A percentile compares a stretch with the other conserved stretches of the same genome.
Evolutionary conservation across 2,888 invertebrate species (phyloP).

Genomic region (Cosmopolites sordidus): DNA sequence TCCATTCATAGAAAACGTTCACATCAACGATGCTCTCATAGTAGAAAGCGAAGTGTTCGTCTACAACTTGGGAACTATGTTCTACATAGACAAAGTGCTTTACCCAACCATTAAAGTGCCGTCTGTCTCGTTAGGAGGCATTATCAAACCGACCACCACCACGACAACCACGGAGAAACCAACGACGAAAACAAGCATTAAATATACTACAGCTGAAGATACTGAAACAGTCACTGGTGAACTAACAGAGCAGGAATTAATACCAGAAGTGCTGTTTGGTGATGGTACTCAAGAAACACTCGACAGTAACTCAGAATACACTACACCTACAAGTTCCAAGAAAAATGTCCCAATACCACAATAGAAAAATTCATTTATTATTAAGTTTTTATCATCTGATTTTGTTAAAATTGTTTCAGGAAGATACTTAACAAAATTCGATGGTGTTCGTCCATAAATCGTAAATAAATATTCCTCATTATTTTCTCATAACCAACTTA

Average conservation of each 20-base stretch:
- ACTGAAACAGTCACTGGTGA: constrained; percentile 46
- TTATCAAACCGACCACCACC: constrained; percentile 35
- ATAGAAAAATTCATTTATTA: too few species aligned
- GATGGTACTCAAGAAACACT: constrained; percentile 35
- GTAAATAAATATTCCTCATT: too few species aligned
- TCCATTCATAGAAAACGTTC: constrained; percentile 48
- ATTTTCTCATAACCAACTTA: too few species aligned
- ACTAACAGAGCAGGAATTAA: constrained; percentile 39
- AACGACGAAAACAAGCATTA: constrained; percentile 20
- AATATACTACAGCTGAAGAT: constrained; percentile 33
- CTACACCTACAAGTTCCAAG: constrained; percentile 9
- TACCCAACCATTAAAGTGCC: constrained; percentile 43
- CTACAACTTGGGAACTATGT: constrained; percentile 63
- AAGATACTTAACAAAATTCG: too few species aligned
- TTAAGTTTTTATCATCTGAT: too few species aligned
- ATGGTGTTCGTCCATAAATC: too few species aligned
- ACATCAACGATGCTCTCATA: constrained; percentile 56
- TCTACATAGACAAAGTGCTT: constrained; percentile 57
- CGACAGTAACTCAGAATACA: constrained; percentile 9
- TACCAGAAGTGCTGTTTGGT: constrained; percentile 46
- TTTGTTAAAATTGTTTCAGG: too few species aligned
- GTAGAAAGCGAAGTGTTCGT: constrained; percentile 61
- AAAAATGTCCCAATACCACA: background rate
- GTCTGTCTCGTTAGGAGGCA: constrained; percentile 30
- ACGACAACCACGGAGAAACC: constrained; percentile 22